Evolutionary conservation across 2,797 vertebrate species (phyloP).

Genomic region (Phaenicophaeus curvirostris): DNA sequence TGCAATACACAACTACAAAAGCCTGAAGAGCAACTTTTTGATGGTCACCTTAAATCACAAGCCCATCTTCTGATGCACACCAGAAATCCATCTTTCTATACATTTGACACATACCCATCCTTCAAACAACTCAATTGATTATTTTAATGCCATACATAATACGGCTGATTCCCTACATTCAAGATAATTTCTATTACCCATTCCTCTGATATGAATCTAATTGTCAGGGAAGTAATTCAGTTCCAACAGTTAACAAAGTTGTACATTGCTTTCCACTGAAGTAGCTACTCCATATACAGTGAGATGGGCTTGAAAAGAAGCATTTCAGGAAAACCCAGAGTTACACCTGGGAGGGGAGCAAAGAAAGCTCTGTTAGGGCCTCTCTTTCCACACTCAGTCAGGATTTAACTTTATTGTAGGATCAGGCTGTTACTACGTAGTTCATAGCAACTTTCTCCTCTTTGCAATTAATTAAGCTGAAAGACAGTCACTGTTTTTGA

Average conservation of each 20-base stretch:
- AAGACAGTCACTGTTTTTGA: background rate
- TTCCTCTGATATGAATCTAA: background rate
- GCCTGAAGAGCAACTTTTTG: background rate
- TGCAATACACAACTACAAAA: background rate
- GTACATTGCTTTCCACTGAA: background rate
- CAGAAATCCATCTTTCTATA: background rate
- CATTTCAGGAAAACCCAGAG: background rate
- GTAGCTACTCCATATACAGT: background rate
- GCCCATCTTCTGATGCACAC: background rate
- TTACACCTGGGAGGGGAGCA: background rate
- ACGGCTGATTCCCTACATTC: background rate
- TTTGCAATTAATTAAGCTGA: background rate
- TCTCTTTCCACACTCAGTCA: background rate
- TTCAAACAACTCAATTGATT: background rate
- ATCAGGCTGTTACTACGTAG: background rate
- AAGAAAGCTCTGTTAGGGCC: constrained; percentile 44
- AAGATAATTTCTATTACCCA: background rate
- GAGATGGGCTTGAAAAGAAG: background rate
- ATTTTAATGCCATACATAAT: background rate
- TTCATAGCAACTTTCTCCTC: background rate
- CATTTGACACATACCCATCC: background rate
- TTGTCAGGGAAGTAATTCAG: background rate
- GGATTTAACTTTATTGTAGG: background rate
- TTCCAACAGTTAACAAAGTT: background rate
- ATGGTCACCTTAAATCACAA: background rate